A percentile compares a stretch with the other conserved stretches of the same genome.
Evolutionary conservation across 2,113 vertebrate species (phyloP).

Genomic region (Leptobrachium leishanense): DNA sequence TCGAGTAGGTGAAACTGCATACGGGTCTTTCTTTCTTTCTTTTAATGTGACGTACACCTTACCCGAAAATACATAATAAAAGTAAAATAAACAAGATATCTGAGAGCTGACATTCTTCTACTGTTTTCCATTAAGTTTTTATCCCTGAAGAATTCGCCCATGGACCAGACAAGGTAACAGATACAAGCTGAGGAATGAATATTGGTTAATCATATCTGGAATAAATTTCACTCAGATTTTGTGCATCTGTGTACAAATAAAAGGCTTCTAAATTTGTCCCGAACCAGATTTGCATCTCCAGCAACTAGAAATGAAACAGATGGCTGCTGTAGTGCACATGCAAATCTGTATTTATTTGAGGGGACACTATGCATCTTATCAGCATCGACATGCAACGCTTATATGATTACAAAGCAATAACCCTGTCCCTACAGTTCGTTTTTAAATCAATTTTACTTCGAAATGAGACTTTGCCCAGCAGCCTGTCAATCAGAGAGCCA

Average conservation of each 20-base stretch:
- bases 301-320: constrained; percentile 31
- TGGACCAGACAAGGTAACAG: constrained; percentile 19
- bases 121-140: constrained; percentile 21
- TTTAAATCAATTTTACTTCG: too few relatives aligned
- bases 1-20: background rate
- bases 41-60: background rate
- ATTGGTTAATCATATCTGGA: constrained; percentile 11
- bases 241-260: constrained; percentile 31
- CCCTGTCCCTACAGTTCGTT: too few relatives aligned
- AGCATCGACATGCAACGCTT: too few relatives aligned
- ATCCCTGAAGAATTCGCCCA: constrained; percentile 22
- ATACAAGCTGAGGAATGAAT: background rate
- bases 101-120: constrained; percentile 5
- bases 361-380: too few relatives aligned
- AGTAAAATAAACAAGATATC: background rate
- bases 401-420: too few relatives aligned
- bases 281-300: constrained; percentile 15
- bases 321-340: background rate
- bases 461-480: too few relatives aligned
- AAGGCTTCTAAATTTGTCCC: constrained; percentile 7
- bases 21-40: background rate
- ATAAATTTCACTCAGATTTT: constrained; percentile 27
- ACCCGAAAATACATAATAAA: background rate
- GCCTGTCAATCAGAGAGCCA: too few relatives aligned
- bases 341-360: background rate